A percentile compares a stretch with the other conserved stretches of the same genome.
These are phyloP conservation scores for Agonopterix heracliana DNA, from an alignment of 2,888 invertebrate species.

Conservation along the genomic window DNA sequence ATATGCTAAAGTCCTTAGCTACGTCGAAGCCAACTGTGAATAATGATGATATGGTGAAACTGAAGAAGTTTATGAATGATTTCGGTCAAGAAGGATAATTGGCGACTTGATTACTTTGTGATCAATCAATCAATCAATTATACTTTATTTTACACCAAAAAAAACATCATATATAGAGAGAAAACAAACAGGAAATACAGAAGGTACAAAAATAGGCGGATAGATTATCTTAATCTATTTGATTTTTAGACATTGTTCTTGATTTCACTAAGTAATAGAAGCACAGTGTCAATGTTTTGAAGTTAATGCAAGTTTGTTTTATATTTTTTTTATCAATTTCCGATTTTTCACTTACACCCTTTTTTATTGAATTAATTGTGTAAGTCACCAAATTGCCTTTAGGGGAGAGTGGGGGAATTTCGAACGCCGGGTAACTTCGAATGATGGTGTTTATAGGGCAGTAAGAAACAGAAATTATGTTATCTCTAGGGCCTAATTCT, in stretches of 20 bases:
- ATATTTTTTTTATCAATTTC: constrained; percentile 11
- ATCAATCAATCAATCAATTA: no score
- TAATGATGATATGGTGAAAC: constrained; percentile 93
- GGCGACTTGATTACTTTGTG: not conserved
- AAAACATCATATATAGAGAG: no score
- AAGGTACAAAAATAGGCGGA: no score
- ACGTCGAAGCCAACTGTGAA: constrained; percentile 99
- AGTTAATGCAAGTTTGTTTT: constrained; percentile 19
- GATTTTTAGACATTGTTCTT: constrained; percentile 4
- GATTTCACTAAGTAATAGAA: constrained; percentile 13
- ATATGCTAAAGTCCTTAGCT: constrained; percentile 93
- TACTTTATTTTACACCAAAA: no score
- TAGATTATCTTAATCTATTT: constrained; percentile 5
- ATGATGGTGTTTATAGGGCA: no score
- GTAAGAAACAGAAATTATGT: no score
- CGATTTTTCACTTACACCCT: not conserved
- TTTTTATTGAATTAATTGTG: constrained; percentile 1
- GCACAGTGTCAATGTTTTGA: constrained; percentile 40
- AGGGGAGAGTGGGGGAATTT: no score
- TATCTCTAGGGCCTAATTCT: no score
- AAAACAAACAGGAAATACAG: no score
- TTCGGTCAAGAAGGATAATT: constrained; percentile 97
- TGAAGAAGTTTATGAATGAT: constrained; percentile 97
- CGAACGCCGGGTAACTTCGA: no score
- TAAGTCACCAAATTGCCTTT: constrained; percentile 20